These are phyloP conservation scores for Aythya baeri DNA, from an alignment of 2,113 vertebrate species.

Conservation along the genomic window DNA sequence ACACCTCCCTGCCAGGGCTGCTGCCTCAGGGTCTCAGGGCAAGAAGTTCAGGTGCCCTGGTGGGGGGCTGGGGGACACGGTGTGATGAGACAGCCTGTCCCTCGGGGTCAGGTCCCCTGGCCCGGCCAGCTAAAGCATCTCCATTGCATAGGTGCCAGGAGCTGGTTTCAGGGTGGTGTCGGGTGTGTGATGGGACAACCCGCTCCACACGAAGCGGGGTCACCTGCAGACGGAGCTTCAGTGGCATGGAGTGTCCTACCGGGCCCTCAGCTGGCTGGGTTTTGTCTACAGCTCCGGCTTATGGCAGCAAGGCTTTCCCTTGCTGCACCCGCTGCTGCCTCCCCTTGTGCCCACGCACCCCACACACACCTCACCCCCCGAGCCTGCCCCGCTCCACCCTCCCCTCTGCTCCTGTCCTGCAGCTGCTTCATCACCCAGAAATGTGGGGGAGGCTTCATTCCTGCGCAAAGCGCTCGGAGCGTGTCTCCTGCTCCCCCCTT, in stretches of 20 bases:
- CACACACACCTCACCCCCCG: rapidly evolving
- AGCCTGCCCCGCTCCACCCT: neutral
- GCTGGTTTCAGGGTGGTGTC: neutral
- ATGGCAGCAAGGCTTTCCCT: neutral
- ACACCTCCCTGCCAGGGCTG: too few species aligned
- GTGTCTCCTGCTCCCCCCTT: neutral
- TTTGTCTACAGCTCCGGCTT: neutral
- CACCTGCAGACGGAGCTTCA: neutral
- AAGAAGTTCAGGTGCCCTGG: neutral
- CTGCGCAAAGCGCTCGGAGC: neutral
- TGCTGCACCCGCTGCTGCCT: neutral
- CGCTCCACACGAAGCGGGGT: neutral
- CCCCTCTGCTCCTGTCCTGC: neutral
- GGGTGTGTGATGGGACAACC: rapidly evolving
- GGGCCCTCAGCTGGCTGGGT: neutral
- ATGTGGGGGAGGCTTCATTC: neutral
- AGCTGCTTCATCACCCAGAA: neutral
- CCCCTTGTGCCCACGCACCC: rapidly evolving
- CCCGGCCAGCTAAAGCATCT: neutral
- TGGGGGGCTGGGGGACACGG: neutral
- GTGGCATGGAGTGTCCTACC: neutral
- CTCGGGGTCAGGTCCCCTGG: too few species aligned
- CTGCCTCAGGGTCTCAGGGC: neutral
- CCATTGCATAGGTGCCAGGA: neutral
- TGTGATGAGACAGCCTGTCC: neutral